Conservation (phyloP, 2,113 vertebrate genomes). For the Dasyornis broadbenti region DNA sequence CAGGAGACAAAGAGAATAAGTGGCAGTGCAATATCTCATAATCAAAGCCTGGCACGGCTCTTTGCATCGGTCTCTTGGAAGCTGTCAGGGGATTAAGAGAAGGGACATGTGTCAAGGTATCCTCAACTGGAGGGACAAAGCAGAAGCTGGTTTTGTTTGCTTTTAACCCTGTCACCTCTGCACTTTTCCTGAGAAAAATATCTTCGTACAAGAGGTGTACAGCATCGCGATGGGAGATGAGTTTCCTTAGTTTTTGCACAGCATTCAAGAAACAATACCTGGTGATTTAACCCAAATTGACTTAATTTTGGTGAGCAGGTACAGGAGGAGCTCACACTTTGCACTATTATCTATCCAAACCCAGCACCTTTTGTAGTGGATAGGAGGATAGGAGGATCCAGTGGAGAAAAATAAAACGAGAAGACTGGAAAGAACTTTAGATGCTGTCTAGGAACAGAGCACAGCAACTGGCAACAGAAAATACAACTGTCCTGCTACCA, state of each 20-base stretch:
- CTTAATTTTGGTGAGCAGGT: not conserved
- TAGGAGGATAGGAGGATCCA: not conserved
- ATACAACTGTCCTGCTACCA: not conserved
- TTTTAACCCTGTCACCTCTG: not conserved
- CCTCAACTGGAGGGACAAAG: not conserved
- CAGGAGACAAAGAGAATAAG: conserved; percentile 64
- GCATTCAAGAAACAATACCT: not conserved
- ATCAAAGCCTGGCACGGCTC: conserved; percentile 54
- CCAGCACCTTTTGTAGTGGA: not conserved
- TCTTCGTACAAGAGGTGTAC: not conserved
- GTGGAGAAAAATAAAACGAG: not conserved
- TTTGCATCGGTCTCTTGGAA: conserved; percentile 36
- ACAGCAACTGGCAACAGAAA: not conserved
- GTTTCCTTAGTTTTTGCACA: not conserved
- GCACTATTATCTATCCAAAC: not conserved
- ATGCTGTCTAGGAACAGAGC: not conserved
- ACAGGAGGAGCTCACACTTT: not conserved
- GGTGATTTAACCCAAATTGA: not conserved
- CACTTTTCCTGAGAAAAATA: not conserved
- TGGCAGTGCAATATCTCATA: conserved; percentile 34
- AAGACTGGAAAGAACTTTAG: not conserved
- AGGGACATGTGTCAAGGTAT: not conserved
- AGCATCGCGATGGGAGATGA: not conserved
- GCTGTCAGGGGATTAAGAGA: conserved; percentile 30
- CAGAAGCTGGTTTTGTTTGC: not conserved